These are phyloP conservation scores for Palythoa grandiflora DNA, from an alignment of 92 coral and sea anemone genomes.

Conservation along the genomic window DNA sequence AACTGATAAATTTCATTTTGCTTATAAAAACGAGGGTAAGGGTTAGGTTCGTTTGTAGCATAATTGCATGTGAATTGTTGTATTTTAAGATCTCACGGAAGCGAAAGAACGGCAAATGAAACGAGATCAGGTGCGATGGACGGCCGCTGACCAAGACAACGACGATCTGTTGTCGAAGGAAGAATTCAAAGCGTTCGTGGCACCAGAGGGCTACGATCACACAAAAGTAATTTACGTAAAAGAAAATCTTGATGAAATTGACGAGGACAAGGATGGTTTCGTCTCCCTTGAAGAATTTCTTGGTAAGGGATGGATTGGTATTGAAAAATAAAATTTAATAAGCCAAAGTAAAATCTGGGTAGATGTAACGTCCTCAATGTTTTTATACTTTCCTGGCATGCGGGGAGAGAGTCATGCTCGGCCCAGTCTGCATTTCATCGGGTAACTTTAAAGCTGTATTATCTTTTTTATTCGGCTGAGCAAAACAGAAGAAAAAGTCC, in stretches of 20 bases:
- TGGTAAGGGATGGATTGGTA: slow-evolving; percentile 52
- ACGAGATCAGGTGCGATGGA: slow-evolving; percentile 71
- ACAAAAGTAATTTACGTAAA: slow-evolving; percentile 72
- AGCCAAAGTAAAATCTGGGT: background rate
- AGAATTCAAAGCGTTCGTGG: slow-evolving; percentile 72
- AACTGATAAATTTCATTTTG: too few relatives aligned
- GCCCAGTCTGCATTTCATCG: too few relatives aligned
- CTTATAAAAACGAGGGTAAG: too few relatives aligned
- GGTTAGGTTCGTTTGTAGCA: too few relatives aligned
- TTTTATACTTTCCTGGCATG: background rate
- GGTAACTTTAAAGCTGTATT: too few relatives aligned
- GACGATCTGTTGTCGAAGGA: slow-evolving; percentile 80
- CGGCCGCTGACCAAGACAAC: slow-evolving; percentile 82
- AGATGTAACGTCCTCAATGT: background rate
- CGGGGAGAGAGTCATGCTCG: too few relatives aligned
- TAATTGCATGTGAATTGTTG: background rate
- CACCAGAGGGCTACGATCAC: slow-evolving; percentile 79
- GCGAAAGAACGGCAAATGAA: slow-evolving; percentile 26
- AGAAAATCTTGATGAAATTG: slow-evolving; percentile 69
- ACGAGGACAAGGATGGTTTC: slow-evolving; percentile 82
- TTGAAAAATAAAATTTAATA: background rate
- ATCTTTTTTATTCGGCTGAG: too few relatives aligned
- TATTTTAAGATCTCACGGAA: slow-evolving; percentile 24
- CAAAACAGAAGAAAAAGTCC: too few relatives aligned
- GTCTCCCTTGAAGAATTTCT: slow-evolving; percentile 79